Evolutionary conservation across 2,888 invertebrate species (phyloP).

Genomic region (Megaustenia siamemsis): DNA sequence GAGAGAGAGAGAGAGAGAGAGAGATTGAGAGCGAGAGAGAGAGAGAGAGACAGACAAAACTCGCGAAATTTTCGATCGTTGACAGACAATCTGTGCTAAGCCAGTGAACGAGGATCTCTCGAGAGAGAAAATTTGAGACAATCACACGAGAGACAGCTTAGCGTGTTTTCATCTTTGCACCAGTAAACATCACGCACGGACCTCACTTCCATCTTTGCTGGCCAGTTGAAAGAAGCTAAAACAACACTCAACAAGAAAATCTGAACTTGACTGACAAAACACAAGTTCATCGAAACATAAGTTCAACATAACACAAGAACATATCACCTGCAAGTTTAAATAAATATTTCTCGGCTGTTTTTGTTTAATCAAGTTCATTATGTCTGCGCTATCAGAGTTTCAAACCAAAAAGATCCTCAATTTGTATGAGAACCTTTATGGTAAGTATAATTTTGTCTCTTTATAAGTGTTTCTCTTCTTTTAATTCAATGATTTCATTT

Average conservation of each 20-base stretch:
- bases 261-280: not conserved
- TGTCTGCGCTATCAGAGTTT: constrained; percentile 32
- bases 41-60: constrained; percentile 13
- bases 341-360: not conserved
- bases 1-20: not conserved
- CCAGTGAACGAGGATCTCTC: not conserved
- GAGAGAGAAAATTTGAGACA: constrained; percentile 3
- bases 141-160: not conserved
- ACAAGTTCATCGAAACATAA: not conserved
- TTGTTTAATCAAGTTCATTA: not conserved
- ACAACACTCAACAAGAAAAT: not conserved
- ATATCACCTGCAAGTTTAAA: not conserved
- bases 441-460: constrained; percentile 28
- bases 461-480: no score
- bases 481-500: no score
- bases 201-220: not conserved
- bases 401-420: constrained; percentile 40
- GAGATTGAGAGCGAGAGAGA: not conserved
- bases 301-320: no score
- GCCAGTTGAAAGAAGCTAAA: not conserved
- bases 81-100: constrained; percentile 10
- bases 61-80: not conserved
- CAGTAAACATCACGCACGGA: not conserved
- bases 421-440: constrained; percentile 29
- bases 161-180: not conserved